These are phyloP conservation scores for Blastobasis lacticolella DNA, from an alignment of 2,888 invertebrate genomes.

Conservation along the genomic window DNA sequence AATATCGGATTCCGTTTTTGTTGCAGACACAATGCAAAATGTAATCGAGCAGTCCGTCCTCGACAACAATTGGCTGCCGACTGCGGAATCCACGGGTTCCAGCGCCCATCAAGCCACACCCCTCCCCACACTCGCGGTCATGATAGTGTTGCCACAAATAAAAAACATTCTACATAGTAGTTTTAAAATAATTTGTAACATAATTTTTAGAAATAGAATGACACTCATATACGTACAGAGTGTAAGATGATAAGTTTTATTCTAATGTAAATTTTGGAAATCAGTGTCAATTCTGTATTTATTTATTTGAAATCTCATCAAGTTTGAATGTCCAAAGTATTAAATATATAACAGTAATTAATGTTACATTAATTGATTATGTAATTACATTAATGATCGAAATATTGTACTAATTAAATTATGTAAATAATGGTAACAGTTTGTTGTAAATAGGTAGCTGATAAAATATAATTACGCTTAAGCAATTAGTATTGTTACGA, in stretches of 20 bases:
- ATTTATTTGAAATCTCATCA: not conserved
- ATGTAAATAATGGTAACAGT: no score
- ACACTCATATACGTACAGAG: conserved; percentile 22
- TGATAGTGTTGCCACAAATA: conserved; percentile 39
- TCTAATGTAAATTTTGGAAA: not conserved
- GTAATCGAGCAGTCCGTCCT: conserved; percentile 69
- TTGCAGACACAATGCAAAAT: conserved; percentile 66
- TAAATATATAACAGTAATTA: not conserved
- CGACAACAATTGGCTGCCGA: conserved; percentile 68
- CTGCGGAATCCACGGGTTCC: conserved; percentile 56
- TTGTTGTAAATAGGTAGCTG: no score
- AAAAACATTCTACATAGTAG: conserved; percentile 27
- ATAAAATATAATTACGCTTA: no score
- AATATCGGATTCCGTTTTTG: conserved; percentile 7
- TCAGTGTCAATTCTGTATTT: conserved; percentile 28
- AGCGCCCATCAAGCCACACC: conserved; percentile 34
- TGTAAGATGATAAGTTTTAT: conserved; percentile 54
- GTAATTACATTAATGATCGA: no score
- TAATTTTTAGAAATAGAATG: conserved; percentile 21
- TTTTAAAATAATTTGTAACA: conserved; percentile 23
- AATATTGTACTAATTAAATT: no score
- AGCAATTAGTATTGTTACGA: no score
- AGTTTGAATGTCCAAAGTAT: not conserved
- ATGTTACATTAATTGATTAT: no score
- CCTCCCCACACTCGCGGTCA: conserved; percentile 33